These are phyloP conservation scores for Lamellibrachia luymesi DNA, from an alignment of 1,140 invertebrate genomes.

Conservation along the genomic window DNA sequence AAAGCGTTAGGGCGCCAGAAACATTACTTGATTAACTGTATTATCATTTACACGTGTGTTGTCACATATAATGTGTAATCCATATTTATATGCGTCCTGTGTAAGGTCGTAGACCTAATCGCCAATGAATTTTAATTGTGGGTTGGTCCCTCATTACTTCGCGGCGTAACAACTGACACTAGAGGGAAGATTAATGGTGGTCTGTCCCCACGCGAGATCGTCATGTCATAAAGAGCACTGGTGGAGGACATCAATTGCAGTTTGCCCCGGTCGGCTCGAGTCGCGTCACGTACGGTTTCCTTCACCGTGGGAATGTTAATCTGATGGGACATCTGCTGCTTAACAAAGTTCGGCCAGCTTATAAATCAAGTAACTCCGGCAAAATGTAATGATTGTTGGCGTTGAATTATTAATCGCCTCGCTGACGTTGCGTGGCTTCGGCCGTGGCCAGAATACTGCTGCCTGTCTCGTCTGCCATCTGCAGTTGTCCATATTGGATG, in stretches of 20 bases:
- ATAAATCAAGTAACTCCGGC: conserved; percentile 4
- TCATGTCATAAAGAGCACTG: background rate
- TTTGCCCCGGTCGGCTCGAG: background rate
- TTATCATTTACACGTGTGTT: no score
- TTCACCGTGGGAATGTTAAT: conserved; percentile 4
- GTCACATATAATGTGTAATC: no score
- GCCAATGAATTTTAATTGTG: background rate
- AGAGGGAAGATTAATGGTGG: background rate
- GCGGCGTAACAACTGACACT: background rate
- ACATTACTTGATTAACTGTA: background rate
- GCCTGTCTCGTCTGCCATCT: background rate
- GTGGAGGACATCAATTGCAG: background rate
- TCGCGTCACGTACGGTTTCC: background rate
- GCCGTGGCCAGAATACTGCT: background rate
- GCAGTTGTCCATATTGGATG: background rate
- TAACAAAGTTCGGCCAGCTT: background rate
- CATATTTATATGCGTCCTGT: no score
- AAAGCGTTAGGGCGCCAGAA: background rate
- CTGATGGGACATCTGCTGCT: background rate
- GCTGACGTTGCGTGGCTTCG: background rate
- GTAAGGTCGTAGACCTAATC: background rate
- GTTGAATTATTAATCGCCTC: background rate
- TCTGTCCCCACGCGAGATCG: background rate
- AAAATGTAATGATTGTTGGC: background rate
- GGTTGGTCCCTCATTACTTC: background rate